Evolutionary conservation across 2,797 vertebrate genomes (phyloP), one percentile per base, ranked within the genome.

Genomic region (Denticeps clupeoides): DNA sequence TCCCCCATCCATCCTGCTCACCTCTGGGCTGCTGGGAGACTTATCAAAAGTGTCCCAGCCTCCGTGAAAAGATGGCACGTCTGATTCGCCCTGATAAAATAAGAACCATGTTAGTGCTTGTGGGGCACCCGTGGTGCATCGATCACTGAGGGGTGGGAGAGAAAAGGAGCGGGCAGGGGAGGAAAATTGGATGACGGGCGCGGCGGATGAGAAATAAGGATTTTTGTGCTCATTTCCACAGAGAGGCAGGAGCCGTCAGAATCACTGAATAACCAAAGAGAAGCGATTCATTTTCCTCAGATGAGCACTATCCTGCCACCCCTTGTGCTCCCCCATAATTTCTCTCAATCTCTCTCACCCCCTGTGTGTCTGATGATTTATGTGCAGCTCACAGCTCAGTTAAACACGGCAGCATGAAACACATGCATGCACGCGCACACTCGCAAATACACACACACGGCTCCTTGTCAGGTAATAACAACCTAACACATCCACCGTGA

Each of bases 1-100:
- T 27, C 27, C 2, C 11, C 27, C 27, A n/a, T n/a, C n/a, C 11
- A 53, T 44, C 54, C 47, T 49, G 35, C 49, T 62, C 59, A 66
- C 56, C 59, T 51, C 49, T 53, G 44, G 52, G 50, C 48, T 59
- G 58, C 46, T 31, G n/a, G n/a, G 67, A 69, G 60, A 78, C 77
- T 73, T 70, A 73, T 70, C 58, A 64, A 63, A 58, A 58, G 57
- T 51, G 49, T 66, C 70, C 61, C 55, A 61, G 62, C 63, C 58
- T 41, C 61, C 41, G 43, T 69, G 68, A 72, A 75, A 77, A 41
- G 37, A 66, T 65, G 62, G 65, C 60, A 48, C 55, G 51, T 72
- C 55, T 43, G 65, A 77, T 71, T 74, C 51, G 54, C 57, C 53
- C 48, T 58, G 62, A 69, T 64, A 61, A 67, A 70, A 68, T 69